Evolutionary conservation across 2,797 vertebrate species (phyloP), one percentile per base, ranked within the genome.

Genomic region (Gambusia yucatana): DNA sequence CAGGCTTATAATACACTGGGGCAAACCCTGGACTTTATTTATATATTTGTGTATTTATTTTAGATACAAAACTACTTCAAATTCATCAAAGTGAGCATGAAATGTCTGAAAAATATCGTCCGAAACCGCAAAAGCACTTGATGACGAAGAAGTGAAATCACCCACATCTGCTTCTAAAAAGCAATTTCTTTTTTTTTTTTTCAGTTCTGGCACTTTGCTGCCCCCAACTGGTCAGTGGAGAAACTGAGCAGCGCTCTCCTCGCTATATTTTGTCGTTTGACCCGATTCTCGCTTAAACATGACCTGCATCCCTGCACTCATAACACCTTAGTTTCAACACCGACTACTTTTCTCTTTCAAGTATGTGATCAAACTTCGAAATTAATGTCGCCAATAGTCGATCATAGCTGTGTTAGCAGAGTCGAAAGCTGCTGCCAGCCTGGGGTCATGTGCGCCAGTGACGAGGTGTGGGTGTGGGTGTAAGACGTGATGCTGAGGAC

Each of bases 391-490:
- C 70, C 77, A 50, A 3, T 8, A 22, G 48, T 3, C 8, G 7
- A 25, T 52, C 50, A 13, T n/a, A 28, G 52, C 25, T 57, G 25
- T 20, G 17, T 57, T 57, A 22, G 70, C 78, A 67, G 74, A 81
- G 84, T 73, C 44, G 69, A 59, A 41, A 72, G 73, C 87, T 89
- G 92, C 89, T 90, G 91, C 80, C 77, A 80, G 52, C 79, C n/a
- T 46, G 73, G 72, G 71, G 76, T 93, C 83, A 87, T 65, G 74
- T 71, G 33, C n/a, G 67, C 65, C 63, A 83, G 76, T 77, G 84
- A 83, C 7, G 47, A n/a, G 46, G 77, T 75, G 3, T 36, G 39
- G 76, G 46, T 63, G 48, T 87, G 61, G 39, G 33, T 83, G 50
- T 70, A 13, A 86, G 82, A 76, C 43, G 59, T 48, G 48, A 83